Conservation (phyloP, 2,888 invertebrate genomes). For the Chloromyia formosa region DNA sequence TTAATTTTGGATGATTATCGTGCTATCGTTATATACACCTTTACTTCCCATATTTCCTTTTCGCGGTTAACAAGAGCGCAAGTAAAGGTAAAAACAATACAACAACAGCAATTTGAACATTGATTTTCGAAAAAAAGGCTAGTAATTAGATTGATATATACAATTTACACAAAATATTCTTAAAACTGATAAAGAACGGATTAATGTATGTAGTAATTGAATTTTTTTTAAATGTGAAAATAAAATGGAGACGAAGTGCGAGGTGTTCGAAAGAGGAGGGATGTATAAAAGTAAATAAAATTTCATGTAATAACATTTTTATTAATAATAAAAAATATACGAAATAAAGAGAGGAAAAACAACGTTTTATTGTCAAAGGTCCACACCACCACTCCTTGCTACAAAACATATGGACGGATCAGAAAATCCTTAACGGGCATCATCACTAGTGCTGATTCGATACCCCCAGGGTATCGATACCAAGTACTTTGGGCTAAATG, state of each 20-base stretch:
- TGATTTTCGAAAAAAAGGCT: constrained; percentile 14
- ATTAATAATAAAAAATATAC: constrained; percentile 26
- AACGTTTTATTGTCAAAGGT: too few species aligned
- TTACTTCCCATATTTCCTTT: too few species aligned
- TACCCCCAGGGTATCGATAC: too few species aligned
- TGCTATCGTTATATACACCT: too few species aligned
- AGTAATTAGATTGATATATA: constrained; percentile 38
- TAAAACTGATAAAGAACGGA: background rate
- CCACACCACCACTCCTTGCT: too few species aligned
- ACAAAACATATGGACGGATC: too few species aligned
- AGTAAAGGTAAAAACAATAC: too few species aligned
- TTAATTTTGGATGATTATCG: background rate
- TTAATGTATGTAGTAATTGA: background rate
- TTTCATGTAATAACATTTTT: constrained; percentile 29
- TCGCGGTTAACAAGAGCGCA: too few species aligned
- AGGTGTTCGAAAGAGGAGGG: background rate
- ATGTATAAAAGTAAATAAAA: constrained; percentile 4
- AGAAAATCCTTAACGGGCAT: too few species aligned
- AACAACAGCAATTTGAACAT: background rate
- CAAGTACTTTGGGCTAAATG: too few species aligned
- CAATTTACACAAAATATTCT: constrained; percentile 26
- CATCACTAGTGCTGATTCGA: too few species aligned
- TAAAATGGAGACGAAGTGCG: background rate
- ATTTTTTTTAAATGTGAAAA: too few species aligned
- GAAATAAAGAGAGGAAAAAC: background rate